Percentiles rank a stretch among this genome's conserved stretches.
Evolutionary conservation across 2,888 invertebrate genomes (phyloP).

Genomic region (Heteromyza rotundicornis): DNA sequence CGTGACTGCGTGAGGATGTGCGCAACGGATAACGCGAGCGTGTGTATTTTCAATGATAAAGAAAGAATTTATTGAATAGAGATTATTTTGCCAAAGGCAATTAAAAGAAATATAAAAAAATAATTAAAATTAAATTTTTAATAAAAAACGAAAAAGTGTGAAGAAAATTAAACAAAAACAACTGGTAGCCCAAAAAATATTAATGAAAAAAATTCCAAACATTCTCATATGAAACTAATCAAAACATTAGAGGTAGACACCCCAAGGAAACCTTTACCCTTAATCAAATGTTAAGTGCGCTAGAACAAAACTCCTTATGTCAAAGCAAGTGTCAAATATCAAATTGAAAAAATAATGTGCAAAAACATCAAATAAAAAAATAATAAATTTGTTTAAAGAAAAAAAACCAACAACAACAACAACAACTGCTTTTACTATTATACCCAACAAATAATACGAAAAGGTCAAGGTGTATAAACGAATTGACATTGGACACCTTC

Average conservation of each 20-base stretch:
- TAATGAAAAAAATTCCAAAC: too few species aligned
- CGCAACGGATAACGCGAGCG: constrained; percentile 23
- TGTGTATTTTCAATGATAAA: neutral
- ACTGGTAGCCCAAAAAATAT: too few species aligned
- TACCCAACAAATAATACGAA: too few species aligned
- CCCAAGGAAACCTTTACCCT: too few species aligned
- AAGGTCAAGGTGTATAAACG: neutral
- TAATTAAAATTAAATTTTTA: constrained; percentile 2
- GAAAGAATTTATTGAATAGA: neutral
- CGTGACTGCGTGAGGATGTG: constrained; percentile 47
- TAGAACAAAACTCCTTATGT: neutral
- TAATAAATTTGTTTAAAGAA: neutral
- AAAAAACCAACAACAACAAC: neutral
- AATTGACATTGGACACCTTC: neutral
- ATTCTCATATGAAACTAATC: too few species aligned
- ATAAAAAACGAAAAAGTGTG: neutral
- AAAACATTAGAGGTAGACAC: too few species aligned
- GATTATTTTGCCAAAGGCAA: neutral
- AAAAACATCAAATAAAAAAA: neutral
- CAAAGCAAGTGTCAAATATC: neutral
- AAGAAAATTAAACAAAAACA: too few species aligned
- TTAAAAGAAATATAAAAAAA: neutral
- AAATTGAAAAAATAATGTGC: neutral
- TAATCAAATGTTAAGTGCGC: neutral
- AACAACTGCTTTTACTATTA: too few species aligned